phyloP scores from a whole-genome alignment of 2,888 invertebrate genomes.

The Allolobophora icterica region DNA sequence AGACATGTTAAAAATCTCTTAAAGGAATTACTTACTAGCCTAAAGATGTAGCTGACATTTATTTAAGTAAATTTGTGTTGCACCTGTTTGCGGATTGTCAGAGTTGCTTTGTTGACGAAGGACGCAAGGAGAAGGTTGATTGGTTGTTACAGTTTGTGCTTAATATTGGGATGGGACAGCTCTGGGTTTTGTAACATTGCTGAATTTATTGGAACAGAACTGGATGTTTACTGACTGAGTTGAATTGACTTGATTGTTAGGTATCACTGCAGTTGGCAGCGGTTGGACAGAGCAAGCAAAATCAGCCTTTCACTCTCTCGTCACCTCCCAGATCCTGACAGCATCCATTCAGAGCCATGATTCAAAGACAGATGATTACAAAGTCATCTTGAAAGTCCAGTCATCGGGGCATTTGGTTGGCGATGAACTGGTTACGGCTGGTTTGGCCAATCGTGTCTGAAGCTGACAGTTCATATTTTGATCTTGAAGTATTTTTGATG shows the following conservation, averaged over 20 bases:
- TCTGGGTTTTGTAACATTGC: background rate
- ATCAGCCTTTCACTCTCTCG: background rate
- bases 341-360: background rate
- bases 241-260: background rate
- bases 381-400: conserved; percentile 17
- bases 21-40: too few relatives aligned
- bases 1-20: too few relatives aligned
- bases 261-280: background rate
- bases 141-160: background rate
- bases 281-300: conserved; percentile 5
- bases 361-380: background rate
- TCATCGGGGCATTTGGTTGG: background rate
- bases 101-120: background rate
- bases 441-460: background rate
- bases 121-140: background rate
- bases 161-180: background rate
- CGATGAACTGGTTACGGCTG: background rate
- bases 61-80: too few relatives aligned
- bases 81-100: background rate
- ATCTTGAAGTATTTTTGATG: background rate
- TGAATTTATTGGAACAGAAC: background rate
- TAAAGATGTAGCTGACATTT: too few relatives aligned
- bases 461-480: background rate
- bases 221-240: background rate
- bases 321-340: background rate